phyloP scores from a whole-genome alignment of 1,140 invertebrate species.

The Drosophila pruinosa region DNA sequence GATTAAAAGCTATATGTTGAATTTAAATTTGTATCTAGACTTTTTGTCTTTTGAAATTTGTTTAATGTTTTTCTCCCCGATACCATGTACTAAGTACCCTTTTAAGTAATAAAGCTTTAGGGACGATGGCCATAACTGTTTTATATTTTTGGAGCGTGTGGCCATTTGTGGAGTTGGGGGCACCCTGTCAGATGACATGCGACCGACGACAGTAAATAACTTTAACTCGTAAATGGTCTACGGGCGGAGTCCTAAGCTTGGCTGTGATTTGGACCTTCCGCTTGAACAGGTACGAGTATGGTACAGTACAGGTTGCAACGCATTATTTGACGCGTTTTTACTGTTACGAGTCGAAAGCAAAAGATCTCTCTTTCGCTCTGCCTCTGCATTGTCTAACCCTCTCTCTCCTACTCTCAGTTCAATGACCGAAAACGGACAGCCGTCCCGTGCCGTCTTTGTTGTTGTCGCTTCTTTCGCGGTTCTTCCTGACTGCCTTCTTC shows the following conservation, averaged over 20 bases:
- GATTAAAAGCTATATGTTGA: too few relatives aligned
- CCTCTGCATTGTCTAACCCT: conserved; percentile 2
- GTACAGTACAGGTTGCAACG: conserved; percentile 37
- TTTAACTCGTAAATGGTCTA: conserved; percentile 34
- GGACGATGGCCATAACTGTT: not conserved
- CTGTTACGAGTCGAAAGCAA: conserved; percentile 68
- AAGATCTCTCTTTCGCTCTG: conserved; percentile 39
- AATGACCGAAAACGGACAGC: conserved; percentile 73
- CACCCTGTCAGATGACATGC: not conserved
- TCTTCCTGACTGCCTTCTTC: conserved; percentile 73
- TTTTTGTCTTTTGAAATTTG: not conserved
- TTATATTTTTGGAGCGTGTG: conserved; percentile 1
- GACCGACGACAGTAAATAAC: conserved; percentile 37
- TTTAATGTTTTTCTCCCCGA: too few relatives aligned
- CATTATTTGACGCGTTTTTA: conserved; percentile 71
- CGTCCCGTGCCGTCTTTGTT: conserved; percentile 13
- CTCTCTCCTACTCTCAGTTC: conserved; percentile 40
- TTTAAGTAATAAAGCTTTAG: not conserved
- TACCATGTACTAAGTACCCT: not conserved
- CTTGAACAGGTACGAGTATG: conserved; percentile 10
- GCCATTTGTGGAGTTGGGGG: conserved; percentile 1
- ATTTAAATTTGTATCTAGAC: too few relatives aligned
- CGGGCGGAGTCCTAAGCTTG: conserved; percentile 63
- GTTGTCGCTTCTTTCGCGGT: conserved; percentile 68
- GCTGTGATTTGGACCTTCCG: conserved; percentile 9